Base-by-base conservation (phyloP, 2,797 vertebrate species). In the Pantherophis alleghaniensis region DNA sequence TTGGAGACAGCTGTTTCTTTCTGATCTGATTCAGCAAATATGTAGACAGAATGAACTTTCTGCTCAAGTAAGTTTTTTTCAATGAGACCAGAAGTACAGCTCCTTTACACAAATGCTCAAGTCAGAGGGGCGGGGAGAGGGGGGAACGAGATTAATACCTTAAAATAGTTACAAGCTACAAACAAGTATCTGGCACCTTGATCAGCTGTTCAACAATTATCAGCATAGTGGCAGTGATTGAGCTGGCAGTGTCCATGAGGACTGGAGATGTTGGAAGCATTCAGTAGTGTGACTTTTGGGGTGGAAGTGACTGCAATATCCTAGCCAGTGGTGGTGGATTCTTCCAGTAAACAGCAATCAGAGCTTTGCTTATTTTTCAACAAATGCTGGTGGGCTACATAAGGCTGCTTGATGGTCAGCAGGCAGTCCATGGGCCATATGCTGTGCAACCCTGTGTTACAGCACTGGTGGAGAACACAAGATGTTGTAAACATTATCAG, bases 1-100 rank as follows among this genome's bases (percentile, higher is more conserved):
- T 93, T 95, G 37, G 88, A 96, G 94, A 93, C 94, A 91, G 94
- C 93, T 96, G n/a, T 88, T 56, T 13, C n/a, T 92, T 16, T 56
- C 79, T 56, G 69, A 93, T 90, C 5, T 5, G 32, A 93, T 88
- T 95, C 91, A 93, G 28, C 56, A 55, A 88, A 74, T 32, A 90
- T 56, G 69, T 32, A 74, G 18, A 74, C 11, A 7, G 26, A 90
- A 32, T 56, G 53, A 5, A 53, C 20, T 55, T 56, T 74, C 55
- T 37, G 32, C 32, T 88, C 87, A 88, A 24, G n/a, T 88, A 66
- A 74, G 3, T 37, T 24, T 20, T 2, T 90, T 12, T 56, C 51
- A 47, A 26, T 32, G 57, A 61, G 12, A 89, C 2, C 11, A 89
- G 37, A 42, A 55, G 28, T 90, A 16, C 88, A 89, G 24, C 10